Evolutionary conservation across 2,888 invertebrate genomes (phyloP).

Genomic region (Drosophila neotestacea): DNA sequence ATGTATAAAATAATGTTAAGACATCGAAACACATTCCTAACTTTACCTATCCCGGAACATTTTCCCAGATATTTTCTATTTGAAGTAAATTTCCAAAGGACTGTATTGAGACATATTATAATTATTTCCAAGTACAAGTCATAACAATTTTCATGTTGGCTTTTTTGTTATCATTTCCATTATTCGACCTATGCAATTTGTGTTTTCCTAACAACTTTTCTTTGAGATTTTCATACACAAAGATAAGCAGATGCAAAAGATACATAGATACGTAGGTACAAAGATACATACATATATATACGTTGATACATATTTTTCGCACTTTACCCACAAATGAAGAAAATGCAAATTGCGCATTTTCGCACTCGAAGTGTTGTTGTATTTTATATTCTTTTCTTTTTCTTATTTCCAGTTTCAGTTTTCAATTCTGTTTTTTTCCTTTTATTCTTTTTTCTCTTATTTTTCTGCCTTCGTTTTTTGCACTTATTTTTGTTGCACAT

Average conservation of each 20-base stretch:
- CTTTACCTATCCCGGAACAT: too few species aligned
- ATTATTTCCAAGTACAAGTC: too few species aligned
- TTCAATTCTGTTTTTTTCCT: neutral
- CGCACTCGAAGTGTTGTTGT: slow-evolving; percentile 21
- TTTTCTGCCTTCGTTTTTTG: slow-evolving; percentile 1
- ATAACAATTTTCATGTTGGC: too few species aligned
- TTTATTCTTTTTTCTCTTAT: neutral
- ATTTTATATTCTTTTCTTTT: slow-evolving; percentile 18
- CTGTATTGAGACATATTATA: too few species aligned
- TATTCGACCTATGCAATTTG: slow-evolving; percentile 8
- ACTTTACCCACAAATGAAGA: slow-evolving; percentile 51
- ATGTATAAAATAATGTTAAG: too few species aligned
- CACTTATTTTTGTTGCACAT: slow-evolving; percentile 49
- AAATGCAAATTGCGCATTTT: slow-evolving; percentile 63
- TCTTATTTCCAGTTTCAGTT: slow-evolving; percentile 34
- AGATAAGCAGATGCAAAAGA: slow-evolving; percentile 8
- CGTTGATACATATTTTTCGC: slow-evolving; percentile 24
- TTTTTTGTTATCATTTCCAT: neutral
- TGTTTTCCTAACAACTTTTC: slow-evolving; percentile 4
- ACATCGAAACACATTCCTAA: too few species aligned
- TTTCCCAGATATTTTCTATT: too few species aligned
- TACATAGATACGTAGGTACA: slow-evolving; percentile 15
- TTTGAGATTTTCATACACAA: neutral
- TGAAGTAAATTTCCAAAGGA: too few species aligned
- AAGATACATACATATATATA: slow-evolving; percentile 9